Evolutionary conservation across 2,113 vertebrate genomes (phyloP).

Genomic region (Bujurquina vittata): DNA sequence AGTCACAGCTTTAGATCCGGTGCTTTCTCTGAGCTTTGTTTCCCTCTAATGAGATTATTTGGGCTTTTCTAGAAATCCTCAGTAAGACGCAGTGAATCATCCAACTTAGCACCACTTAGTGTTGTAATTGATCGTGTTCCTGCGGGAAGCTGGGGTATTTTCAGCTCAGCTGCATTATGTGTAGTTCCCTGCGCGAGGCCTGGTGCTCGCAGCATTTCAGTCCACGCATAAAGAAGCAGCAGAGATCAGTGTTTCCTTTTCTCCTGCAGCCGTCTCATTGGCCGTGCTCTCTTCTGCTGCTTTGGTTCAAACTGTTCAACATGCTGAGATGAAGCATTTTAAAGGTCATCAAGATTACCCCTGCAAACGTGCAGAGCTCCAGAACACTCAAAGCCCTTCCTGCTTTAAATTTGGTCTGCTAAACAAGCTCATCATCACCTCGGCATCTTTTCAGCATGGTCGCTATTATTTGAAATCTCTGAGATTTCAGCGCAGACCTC

Average conservation of each 20-base stretch:
- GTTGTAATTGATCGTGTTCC: not conserved
- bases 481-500: no score
- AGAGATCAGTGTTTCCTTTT: not conserved
- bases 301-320: not conserved
- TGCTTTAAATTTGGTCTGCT: no score
- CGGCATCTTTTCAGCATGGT: no score
- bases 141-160: not conserved
- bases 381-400: not conserved
- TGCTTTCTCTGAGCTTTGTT: not conserved
- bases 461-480: no score
- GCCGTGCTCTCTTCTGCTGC: not conserved
- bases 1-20: not conserved
- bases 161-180: not conserved
- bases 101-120: not conserved
- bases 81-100: not conserved
- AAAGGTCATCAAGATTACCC: not conserved
- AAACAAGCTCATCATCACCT: no score
- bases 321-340: not conserved
- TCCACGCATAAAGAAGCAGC: no score
- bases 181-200: no score
- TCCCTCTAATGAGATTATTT: not conserved
- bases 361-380: not conserved
- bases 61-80: not conserved
- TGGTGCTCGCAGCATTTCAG: not conserved
- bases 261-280: not conserved